Evolutionary conservation across 2,113 vertebrate genomes (phyloP).

Genomic region (Strix uralensis): DNA sequence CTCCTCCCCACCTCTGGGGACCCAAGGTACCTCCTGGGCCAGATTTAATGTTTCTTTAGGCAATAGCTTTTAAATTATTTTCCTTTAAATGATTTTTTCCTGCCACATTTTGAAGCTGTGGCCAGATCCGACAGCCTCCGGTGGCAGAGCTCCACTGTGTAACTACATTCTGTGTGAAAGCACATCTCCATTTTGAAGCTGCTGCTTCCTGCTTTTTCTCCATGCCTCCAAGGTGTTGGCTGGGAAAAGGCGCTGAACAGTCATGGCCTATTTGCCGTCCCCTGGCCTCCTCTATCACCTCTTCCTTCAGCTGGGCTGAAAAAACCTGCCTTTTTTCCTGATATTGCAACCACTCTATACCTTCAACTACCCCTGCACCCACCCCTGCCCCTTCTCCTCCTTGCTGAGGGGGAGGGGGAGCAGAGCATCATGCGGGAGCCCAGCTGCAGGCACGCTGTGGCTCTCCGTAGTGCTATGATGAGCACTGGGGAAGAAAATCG

Average conservation of each 20-base stretch:
- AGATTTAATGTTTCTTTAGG: neutral
- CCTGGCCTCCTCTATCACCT: neutral
- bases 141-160: neutral
- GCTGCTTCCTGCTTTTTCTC: neutral
- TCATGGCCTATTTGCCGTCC: neutral
- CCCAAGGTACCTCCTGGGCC: neutral
- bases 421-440: neutral
- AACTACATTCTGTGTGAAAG: neutral
- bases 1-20: neutral
- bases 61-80: neutral
- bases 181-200: neutral
- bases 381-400: neutral
- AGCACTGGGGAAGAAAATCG: neutral
- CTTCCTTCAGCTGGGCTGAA: neutral
- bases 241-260: neutral
- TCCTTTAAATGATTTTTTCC: neutral
- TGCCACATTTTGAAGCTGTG: neutral
- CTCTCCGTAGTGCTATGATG: accelerated
- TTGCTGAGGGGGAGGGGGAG: neutral
- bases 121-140: neutral
- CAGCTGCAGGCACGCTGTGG: neutral
- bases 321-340: neutral
- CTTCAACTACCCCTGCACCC: neutral
- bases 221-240: neutral
- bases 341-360: neutral